Conservation (phyloP, 2,797 vertebrate genomes). For the Mastacembelus armatus region DNA sequence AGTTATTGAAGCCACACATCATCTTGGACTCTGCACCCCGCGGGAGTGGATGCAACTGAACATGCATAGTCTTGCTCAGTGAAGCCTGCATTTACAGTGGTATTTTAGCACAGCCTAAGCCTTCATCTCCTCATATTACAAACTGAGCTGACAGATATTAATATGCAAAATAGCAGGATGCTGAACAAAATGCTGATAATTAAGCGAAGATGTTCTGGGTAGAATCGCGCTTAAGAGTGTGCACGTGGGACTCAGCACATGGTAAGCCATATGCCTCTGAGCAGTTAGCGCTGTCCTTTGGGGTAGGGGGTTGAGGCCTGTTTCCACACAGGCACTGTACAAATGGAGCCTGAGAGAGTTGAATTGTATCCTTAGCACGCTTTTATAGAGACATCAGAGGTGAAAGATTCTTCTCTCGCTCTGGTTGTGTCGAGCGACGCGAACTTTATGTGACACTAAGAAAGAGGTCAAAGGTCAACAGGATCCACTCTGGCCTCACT, state of each 20-base stretch:
- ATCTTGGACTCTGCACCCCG: constrained; percentile 42
- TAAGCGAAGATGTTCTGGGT: constrained; percentile 87
- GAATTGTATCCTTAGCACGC: constrained; percentile 63
- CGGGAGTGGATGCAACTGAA: constrained; percentile 42
- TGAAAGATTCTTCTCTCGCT: background rate
- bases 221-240: constrained; percentile 85
- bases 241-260: constrained; percentile 87
- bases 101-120: constrained; percentile 57
- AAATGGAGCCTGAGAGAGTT: constrained; percentile 68
- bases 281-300: constrained; percentile 79
- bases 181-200: constrained; percentile 90
- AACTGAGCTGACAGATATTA: constrained; percentile 84
- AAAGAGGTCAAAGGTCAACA: constrained; percentile 61
- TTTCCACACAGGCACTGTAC: constrained; percentile 52
- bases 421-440: constrained; percentile 1
- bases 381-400: constrained; percentile 67
- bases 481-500: constrained; percentile 16
- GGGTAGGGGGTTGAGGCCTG: constrained; percentile 64
- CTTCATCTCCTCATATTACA: constrained; percentile 70
- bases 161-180: constrained; percentile 87
- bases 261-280: constrained; percentile 87
- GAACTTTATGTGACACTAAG: constrained; percentile 6
- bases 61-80: constrained; percentile 29
- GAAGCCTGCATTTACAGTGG: constrained; percentile 46
- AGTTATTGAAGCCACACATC: constrained; percentile 59